Evolutionary conservation across 2,797 vertebrate genomes (phyloP).

Genomic region (Typhlichthys subterraneus): DNA sequence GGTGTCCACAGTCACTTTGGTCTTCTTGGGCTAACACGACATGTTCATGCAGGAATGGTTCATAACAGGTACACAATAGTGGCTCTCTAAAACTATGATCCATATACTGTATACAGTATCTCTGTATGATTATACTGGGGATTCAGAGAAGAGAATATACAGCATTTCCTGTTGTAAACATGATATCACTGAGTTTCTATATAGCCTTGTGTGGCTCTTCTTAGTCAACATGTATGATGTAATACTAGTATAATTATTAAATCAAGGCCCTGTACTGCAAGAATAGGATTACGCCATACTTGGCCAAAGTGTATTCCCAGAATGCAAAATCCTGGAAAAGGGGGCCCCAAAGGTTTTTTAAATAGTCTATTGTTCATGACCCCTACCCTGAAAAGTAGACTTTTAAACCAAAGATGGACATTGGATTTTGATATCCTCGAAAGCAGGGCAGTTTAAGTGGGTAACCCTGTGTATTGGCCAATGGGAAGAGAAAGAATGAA

Average conservation of each 20-base stretch:
- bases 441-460: conserved; percentile 28
- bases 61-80: conserved; percentile 4
- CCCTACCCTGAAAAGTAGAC: not conserved
- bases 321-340: conserved; percentile 23
- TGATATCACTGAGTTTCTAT: conserved; percentile 7
- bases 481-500: conserved; percentile 21
- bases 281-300: conserved; percentile 25
- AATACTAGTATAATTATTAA: conserved; percentile 28
- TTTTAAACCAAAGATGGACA: conserved; percentile 7
- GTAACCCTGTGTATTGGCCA: conserved; percentile 29
- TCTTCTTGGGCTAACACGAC: conserved; percentile 13
- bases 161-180: not conserved
- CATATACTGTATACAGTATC: no score
- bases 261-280: conserved; percentile 11
- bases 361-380: conserved; percentile 12
- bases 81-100: conserved; percentile 14
- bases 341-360: not conserved
- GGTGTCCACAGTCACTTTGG: conserved; percentile 8
- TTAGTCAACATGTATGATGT: conserved; percentile 32
- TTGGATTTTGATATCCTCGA: conserved; percentile 20
- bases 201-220: conserved; percentile 15
- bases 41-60: conserved; percentile 30
- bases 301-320: conserved; percentile 21
- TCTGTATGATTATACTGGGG: no score
- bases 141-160: no score